These are phyloP conservation scores for Clanis bilineata DNA, from an alignment of 2,888 invertebrate genomes.

Conservation along the genomic window DNA sequence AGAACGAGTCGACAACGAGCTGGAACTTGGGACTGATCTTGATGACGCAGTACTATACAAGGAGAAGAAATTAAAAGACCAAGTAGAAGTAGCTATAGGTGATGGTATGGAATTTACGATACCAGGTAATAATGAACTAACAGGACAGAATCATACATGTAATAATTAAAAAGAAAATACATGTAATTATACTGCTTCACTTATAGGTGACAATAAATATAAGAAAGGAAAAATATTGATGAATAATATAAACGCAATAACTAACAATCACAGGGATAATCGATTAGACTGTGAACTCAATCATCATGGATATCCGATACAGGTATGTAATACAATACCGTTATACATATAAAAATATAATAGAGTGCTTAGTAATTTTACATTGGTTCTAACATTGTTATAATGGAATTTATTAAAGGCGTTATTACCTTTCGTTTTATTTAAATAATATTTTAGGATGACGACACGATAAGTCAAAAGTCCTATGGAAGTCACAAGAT, in stretches of 20 bases:
- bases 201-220: constrained; percentile 89
- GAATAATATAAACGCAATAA: constrained; percentile 92
- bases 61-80: constrained; percentile 94
- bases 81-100: constrained; percentile 94
- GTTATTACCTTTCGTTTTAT: not conserved
- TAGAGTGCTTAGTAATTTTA: not conserved
- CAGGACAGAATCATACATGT: not conserved
- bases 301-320: constrained; percentile 86
- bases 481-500: constrained; percentile 96
- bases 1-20: constrained; percentile 85
- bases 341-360: too few relatives aligned
- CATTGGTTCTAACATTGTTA: not conserved
- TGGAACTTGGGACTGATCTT: constrained; percentile 85
- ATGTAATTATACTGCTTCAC: not conserved
- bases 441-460: constrained; percentile 74
- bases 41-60: constrained; percentile 93
- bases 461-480: constrained; percentile 93
- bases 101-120: constrained; percentile 97
- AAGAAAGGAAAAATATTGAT: constrained; percentile 91
- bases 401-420: not conserved
- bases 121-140: constrained; percentile 83
- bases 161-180: not conserved
- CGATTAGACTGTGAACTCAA: constrained; percentile 88
- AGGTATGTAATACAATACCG: too few relatives aligned
- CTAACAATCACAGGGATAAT: constrained; percentile 88